Base-by-base conservation (phyloP, 2,797 vertebrate species). In the Synanceia verrucosa region DNA sequence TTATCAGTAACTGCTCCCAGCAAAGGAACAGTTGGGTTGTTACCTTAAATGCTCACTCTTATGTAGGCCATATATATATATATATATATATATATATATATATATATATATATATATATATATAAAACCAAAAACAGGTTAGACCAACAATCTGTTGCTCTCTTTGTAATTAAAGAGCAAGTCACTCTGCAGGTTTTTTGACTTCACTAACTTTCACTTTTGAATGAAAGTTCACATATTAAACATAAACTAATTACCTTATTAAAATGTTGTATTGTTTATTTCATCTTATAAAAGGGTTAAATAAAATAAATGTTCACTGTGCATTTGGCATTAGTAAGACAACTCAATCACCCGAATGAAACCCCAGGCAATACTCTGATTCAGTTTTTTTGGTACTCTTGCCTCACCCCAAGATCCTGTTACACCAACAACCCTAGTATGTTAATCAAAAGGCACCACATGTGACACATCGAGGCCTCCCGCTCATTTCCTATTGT, bases 401-500 rank as follows among this genome's bases (percentile, higher is more conserved):
- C 82, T 77, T 77, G 76, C 71, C 55, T 86, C 81, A 79, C 77
- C 73, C 76, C 7, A 24, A 83, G 74, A 82, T 89, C 77, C 77
- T 88, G 86, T 88, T 84, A 81, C 88, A 87, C 84, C 85, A 92
- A 86, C 86, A 88, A 76, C 82, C 79, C 67, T 81, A 81, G 87
- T 87, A 92, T 91, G 92, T 92, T 93, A 94, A 94, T 94, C 90
- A 93, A 93, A n/a, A 93, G 80, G 90, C 89, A 90, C 87, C 92
- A 85, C 92, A 91, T 92, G 93, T 92, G 92, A 93, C 92, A 91
- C 85, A 70, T 61, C 1, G 76, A 90, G 92, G 92, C 91, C 93
- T 92, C 93, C 92, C 47, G 87, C 92, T 93, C 88, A 86, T 85
- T 88, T 90, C 86, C 91, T 79, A 93, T 95, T 95, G 94, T 95